Evolutionary conservation across 2,797 vertebrate species (phyloP), one percentile per base, ranked within the genome.

Genomic region (Parauchenoglanis ngamensis): DNA sequence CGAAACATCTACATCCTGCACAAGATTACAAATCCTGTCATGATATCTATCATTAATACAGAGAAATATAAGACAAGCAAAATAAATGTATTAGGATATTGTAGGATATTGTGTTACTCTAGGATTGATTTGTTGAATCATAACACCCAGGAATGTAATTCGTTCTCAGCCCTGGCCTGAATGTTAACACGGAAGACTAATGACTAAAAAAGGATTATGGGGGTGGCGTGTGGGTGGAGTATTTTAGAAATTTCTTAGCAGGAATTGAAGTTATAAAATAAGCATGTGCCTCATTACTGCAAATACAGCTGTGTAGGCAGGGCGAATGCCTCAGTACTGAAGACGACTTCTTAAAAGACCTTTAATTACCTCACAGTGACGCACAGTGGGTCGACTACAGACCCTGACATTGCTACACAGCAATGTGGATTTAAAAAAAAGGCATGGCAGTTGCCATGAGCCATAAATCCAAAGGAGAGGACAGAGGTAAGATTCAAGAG

Each of bases 321-420:
- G 93, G 86, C 87, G 88, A 89, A 91, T 90, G 91, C 92, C 88
- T 92, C 89, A 90, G 92, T 91, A 92, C 91, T 89, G 68, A 89
- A 92, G 93, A 89, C 88, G 88, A 91, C 90, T 84, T 82, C 89
- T 88, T 80, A 56, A 83, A 73, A 91, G 93, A 94, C 94, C 95
- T 92, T 92, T 93, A 95, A 96, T 96, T 95, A 96, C 91, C 92
- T 94, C 93, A 92, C 91, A 87, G 88, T 96, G 95, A 96, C 94
- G 94, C 95, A 95, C 92, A 88, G 67, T 76, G 88, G 88, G 84
- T 68, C 86, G 82, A 88, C 88, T 91, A 91, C 87, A 88, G 90
- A 93, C 85, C 89, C 83, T 3, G 54, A 75, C 84, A 31, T 75
- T 35, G 72, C 56, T 19, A 25, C 88, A 88, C 63, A 56, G 75